Base-by-base conservation (phyloP, 2,888 invertebrate genomes). In the Gisinianus flammeolus region DNA sequence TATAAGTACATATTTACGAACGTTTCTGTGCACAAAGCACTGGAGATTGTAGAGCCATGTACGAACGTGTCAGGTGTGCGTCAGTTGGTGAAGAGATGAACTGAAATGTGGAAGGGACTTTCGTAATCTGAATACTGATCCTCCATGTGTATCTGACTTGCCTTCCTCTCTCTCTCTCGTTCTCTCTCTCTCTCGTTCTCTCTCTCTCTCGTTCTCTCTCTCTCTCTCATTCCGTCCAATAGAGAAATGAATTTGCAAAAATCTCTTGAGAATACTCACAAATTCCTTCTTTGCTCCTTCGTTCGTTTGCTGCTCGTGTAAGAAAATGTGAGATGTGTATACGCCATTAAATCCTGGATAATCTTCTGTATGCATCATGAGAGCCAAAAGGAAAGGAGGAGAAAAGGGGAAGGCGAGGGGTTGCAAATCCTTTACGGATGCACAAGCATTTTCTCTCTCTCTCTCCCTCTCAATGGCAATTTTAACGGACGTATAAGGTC, bases 281-380 rank as follows among this genome's bases (percentile, higher is more conserved):
- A 12, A 44, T 44, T 44, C n/a, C n/a, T n/a, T n/a, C n/a, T n/a
- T n/a, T n/a, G n/a, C n/a, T n/a, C n/a, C n/a, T n/a, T n/a, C n/a
- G n/a, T n/a, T n/a, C n/a, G n/a, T n/a, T n/a, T n/a, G n/a, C n/a
- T n/a, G n/a, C n/a, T n/a, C n/a, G n/a, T n/a, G 19, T 6, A 44
- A 44, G 12, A 44, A 44, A 33, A 77, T 72, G 71, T 77, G 71
- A 71, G 72, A 77, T 77, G n/a, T n/a, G n/a, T n/a, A 64, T 52
- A 66, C 33, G 30, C 66, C 66, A 54, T 70, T n/a, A 77, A 71
- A 77, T 77, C 77, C 72, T 22, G 67, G 77, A 77, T 77, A 77
- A 77, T 77, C 77, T 77, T 67, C 33, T 16, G 71, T 56, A 31
- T 71, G 66, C 56, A 77, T 77, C 77, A 33, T 30, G 33, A 52